phyloP scores from a whole-genome alignment of 2,797 vertebrate genomes.

The Xenops minutus region DNA sequence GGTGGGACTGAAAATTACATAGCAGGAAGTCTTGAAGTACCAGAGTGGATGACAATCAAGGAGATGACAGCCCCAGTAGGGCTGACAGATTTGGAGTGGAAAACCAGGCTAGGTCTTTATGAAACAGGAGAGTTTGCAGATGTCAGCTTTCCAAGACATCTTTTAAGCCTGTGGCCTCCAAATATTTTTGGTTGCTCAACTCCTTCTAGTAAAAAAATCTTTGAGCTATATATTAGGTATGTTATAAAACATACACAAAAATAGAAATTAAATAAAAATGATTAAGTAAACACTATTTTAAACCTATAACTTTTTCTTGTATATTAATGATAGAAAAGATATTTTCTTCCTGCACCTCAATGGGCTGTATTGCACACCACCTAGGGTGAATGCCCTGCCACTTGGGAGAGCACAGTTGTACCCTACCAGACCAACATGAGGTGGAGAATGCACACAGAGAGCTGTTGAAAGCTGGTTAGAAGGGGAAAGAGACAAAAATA shows the following conservation, averaged over 20 bases:
- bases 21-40: background rate
- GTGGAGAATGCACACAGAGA: background rate
- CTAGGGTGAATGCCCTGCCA: accelerated
- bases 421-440: background rate
- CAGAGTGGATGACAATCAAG: background rate
- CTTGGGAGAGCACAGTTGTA: background rate
- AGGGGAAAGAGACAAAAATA: background rate
- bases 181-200: background rate
- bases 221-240: background rate
- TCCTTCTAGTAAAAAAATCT: background rate
- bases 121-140: background rate
- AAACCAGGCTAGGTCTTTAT: background rate
- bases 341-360: background rate
- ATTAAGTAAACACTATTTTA: background rate
- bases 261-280: background rate
- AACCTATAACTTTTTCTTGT: background rate
- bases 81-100: background rate
- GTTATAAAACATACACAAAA: background rate
- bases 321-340: background rate
- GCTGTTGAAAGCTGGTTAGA: background rate
- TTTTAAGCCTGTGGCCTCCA: background rate
- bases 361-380: background rate
- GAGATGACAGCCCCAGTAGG: background rate
- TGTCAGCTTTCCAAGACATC: background rate
- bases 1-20: background rate